Percentiles rank a stretch among this genome's conserved stretches.
Evolutionary conservation across 2,797 vertebrate species (phyloP).

Genomic region (Ctenopoma multispine): DNA sequence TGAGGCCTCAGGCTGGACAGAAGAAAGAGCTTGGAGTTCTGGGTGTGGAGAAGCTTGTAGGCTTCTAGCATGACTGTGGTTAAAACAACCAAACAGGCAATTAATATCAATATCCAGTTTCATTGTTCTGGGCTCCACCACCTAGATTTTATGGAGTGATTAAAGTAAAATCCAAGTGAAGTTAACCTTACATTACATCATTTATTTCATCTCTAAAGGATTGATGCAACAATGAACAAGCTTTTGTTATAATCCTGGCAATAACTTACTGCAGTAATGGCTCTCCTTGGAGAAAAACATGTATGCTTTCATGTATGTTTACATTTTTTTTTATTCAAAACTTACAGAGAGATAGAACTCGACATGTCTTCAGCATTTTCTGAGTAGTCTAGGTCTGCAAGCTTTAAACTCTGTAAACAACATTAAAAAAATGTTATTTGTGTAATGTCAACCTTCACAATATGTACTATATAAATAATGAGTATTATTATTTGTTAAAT

Average conservation of each 20-base stretch:
- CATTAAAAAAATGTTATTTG: slow-evolving; percentile 10
- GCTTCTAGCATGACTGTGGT: slow-evolving; percentile 24
- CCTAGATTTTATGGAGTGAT: neutral
- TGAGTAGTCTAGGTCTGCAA: slow-evolving; percentile 72
- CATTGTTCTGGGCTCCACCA: too few species aligned
- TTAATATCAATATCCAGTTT: neutral
- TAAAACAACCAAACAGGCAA: slow-evolving; percentile 7
- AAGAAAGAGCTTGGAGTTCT: slow-evolving; percentile 29
- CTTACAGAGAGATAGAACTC: slow-evolving; percentile 70
- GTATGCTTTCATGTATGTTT: neutral
- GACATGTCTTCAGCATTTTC: slow-evolving; percentile 32
- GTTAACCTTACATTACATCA: neutral
- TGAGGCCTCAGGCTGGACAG: slow-evolving; percentile 39
- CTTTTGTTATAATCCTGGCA: neutral
- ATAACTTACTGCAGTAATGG: neutral
- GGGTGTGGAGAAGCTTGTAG: slow-evolving; percentile 15
- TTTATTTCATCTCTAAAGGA: neutral
- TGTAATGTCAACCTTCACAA: neutral
- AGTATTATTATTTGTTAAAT: neutral
- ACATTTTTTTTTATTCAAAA: slow-evolving; percentile 22
- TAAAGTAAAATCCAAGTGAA: neutral
- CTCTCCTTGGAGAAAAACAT: neutral
- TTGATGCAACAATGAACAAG: neutral
- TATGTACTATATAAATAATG: neutral
- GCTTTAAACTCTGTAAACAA: slow-evolving; percentile 76